phyloP scores from a whole-genome alignment of 2,797 vertebrate species.

The Crypturellus tataupa region DNA sequence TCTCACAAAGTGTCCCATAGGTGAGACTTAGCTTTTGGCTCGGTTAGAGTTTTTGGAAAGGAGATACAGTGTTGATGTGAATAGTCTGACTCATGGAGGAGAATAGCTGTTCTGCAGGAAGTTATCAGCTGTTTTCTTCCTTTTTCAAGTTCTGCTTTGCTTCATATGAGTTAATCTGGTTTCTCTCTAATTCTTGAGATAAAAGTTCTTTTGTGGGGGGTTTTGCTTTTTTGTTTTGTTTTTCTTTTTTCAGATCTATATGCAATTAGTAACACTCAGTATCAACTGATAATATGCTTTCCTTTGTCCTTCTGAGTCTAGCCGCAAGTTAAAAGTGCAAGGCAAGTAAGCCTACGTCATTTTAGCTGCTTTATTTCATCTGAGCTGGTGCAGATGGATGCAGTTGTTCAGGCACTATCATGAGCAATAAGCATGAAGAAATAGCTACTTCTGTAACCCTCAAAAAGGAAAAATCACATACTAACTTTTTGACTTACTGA shows the following conservation, averaged over 20 bases:
- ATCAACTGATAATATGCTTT: background rate
- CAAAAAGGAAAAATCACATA: background rate
- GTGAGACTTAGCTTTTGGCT: background rate
- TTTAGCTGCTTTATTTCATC: background rate
- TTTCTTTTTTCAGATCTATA: background rate
- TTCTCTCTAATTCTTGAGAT: background rate
- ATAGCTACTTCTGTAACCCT: background rate
- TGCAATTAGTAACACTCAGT: background rate
- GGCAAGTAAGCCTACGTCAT: background rate
- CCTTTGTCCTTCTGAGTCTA: background rate
- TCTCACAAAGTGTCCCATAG: background rate
- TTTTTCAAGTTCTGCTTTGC: background rate
- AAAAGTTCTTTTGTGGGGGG: background rate
- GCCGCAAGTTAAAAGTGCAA: background rate
- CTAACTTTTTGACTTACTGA: background rate
- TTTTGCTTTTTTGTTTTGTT: too few relatives aligned
- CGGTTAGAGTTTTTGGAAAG: background rate
- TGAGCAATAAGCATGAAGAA: accelerated
- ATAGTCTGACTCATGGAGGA: background rate
- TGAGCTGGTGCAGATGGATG: background rate
- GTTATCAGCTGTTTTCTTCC: background rate
- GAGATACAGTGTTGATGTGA: accelerated
- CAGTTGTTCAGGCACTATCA: background rate
- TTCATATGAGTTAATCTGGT: background rate
- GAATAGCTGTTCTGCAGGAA: background rate